Conservation (phyloP, 1,140 invertebrate genomes). For the Rhopalosiphum padi region DNA sequence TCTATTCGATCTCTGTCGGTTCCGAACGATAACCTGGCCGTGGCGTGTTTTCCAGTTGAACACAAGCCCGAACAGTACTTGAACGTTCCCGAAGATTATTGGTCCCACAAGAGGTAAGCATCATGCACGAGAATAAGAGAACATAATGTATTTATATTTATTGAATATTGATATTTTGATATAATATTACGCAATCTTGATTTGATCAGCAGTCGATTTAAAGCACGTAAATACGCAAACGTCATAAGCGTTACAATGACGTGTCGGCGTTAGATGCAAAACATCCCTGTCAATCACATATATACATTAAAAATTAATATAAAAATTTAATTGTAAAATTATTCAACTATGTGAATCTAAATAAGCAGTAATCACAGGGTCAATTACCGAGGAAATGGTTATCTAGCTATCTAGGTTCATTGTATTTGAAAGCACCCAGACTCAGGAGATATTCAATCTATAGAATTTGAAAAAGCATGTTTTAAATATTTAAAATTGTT, state of each 20-base stretch:
- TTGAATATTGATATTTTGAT: background rate
- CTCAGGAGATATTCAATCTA: background rate
- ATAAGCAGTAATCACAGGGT: background rate
- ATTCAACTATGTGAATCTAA: background rate
- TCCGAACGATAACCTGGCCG: constrained; percentile 35
- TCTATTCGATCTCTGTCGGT: constrained; percentile 55
- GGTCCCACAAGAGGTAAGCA: constrained; percentile 44
- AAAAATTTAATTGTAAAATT: background rate
- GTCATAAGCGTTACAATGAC: background rate
- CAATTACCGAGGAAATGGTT: background rate
- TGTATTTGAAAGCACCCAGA: too few relatives aligned
- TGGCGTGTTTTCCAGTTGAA: constrained; percentile 50
- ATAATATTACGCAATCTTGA: background rate
- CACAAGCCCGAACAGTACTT: background rate
- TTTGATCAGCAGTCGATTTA: background rate
- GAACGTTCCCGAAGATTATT: constrained; percentile 35
- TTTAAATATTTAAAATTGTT: background rate
- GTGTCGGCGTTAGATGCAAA: too few relatives aligned
- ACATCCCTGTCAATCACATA: background rate
- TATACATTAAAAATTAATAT: background rate
- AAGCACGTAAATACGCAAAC: background rate
- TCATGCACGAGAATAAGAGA: background rate
- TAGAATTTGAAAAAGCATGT: background rate
- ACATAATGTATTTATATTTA: too few relatives aligned
- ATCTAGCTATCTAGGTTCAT: background rate